Evolutionary conservation across 2,888 invertebrate genomes (phyloP).

Genomic region (Leptinotarsa rubiginosa): DNA sequence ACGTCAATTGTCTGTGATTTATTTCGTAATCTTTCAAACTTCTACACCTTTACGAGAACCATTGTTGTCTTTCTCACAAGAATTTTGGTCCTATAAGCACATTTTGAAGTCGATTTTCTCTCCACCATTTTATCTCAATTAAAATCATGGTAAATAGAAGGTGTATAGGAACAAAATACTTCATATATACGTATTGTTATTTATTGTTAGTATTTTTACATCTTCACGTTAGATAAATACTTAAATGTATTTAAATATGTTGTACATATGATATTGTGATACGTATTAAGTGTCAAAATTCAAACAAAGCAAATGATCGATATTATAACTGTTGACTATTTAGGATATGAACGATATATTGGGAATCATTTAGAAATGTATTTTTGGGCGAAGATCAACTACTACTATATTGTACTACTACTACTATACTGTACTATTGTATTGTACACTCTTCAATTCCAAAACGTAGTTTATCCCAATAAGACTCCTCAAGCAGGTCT

Average conservation of each 20-base stretch:
- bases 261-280: constrained; percentile 37
- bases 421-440: too few relatives aligned
- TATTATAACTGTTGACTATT: constrained; percentile 17
- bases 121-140: constrained; percentile 16
- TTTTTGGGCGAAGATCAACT: not conserved
- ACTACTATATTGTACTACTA: too few relatives aligned
- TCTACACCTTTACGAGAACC: constrained; percentile 26
- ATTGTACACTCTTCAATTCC: too few relatives aligned
- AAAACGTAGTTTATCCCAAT: too few relatives aligned
- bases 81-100: constrained; percentile 33
- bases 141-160: constrained; percentile 13
- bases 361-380: not conserved
- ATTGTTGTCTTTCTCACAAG: constrained; percentile 32
- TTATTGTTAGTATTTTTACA: constrained; percentile 43
- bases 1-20: constrained; percentile 43
- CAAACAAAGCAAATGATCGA: constrained; percentile 12
- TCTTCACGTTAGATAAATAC: constrained; percentile 36
- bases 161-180: constrained; percentile 27
- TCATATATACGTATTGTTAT: constrained; percentile 39
- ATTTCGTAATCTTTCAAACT: constrained; percentile 28
- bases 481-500: too few relatives aligned
- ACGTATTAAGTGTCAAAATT: constrained; percentile 33
- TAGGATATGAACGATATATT: constrained; percentile 11
- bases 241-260: constrained; percentile 30
- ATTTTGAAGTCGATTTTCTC: constrained; percentile 20